Evolutionary conservation across 2,113 vertebrate genomes (phyloP).

Genomic region (Maylandia zebra): DNA sequence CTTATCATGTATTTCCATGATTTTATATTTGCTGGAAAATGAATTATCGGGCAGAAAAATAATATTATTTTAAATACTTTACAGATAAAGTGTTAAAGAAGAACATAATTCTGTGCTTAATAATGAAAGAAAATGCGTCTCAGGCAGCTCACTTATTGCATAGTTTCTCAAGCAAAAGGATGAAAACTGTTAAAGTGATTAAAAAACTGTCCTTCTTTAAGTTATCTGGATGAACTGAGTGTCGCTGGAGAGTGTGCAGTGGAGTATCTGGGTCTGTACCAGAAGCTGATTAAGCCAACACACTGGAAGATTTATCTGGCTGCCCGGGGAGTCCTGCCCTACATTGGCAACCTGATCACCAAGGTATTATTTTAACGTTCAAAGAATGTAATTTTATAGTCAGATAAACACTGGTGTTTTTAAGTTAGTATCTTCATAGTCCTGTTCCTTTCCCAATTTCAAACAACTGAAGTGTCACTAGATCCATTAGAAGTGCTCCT

Average conservation of each 20-base stretch:
- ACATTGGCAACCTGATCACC: slow-evolving; percentile 95
- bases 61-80: background rate
- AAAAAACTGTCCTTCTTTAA: slow-evolving; percentile 30
- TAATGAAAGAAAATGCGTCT: rapidly evolving
- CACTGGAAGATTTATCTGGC: slow-evolving; percentile 98
- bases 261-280: slow-evolving; percentile 92
- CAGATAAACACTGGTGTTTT: background rate
- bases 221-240: slow-evolving; percentile 95
- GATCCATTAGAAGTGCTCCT: rapidly evolving
- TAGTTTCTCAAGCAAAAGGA: background rate
- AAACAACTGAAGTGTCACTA: background rate
- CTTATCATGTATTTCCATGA: background rate
- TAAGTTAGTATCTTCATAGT: background rate
- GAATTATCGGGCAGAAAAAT: background rate
- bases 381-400: background rate
- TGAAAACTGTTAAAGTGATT: background rate
- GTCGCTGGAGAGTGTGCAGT: slow-evolving; percentile 93
- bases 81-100: background rate
- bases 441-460: background rate
- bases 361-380: slow-evolving; percentile 71
- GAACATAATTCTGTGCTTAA: background rate
- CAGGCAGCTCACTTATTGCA: background rate
- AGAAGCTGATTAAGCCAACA: slow-evolving; percentile 93
- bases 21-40: background rate
- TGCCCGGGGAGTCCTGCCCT: slow-evolving; percentile 91